A percentile compares a stretch with the other conserved stretches of the same genome.
These are phyloP conservation scores for Andrena bucephala DNA, from an alignment of 2,888 invertebrate species.

Conservation along the genomic window DNA sequence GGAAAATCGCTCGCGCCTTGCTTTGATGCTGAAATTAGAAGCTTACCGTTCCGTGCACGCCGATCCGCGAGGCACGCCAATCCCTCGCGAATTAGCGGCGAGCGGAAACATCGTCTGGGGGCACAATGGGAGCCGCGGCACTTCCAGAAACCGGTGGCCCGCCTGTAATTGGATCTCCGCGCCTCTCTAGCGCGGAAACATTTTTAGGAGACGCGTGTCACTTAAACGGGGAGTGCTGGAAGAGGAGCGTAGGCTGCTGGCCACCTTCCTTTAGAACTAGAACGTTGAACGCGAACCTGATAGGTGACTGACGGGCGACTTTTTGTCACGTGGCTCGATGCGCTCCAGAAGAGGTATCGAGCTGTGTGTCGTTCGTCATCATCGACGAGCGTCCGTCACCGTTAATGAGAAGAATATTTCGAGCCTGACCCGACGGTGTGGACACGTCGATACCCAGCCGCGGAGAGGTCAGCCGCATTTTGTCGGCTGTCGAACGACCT, in stretches of 20 bases:
- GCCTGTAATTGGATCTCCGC: not conserved
- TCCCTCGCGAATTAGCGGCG: slow-evolving; percentile 10
- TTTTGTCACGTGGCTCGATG: slow-evolving; percentile 15
- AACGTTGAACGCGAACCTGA: not conserved
- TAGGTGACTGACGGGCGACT: slow-evolving; percentile 23
- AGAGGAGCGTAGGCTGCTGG: too few species aligned
- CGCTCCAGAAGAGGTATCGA: slow-evolving; percentile 13
- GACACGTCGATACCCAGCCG: slow-evolving; percentile 1
- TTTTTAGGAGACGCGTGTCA: not conserved
- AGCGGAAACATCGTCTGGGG: not conserved
- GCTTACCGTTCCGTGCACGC: slow-evolving; percentile 27
- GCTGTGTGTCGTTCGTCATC: slow-evolving; percentile 11
- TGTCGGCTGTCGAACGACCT: not conserved
- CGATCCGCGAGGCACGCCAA: slow-evolving; percentile 22
- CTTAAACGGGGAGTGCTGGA: not conserved
- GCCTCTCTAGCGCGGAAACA: not conserved
- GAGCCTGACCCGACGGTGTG: slow-evolving; percentile 6
- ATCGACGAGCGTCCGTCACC: slow-evolving; percentile 19
- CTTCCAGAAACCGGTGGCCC: not conserved
- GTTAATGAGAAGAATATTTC: slow-evolving; percentile 36
- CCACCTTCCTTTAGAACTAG: too few species aligned
- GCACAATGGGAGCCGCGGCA: slow-evolving; percentile 5
- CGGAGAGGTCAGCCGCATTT: not conserved
- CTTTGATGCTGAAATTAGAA: slow-evolving; percentile 84
- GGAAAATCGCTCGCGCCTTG: slow-evolving; percentile 80